Conservation (phyloP, 2,113 vertebrate genomes). For the Clinocottus analis region DNA sequence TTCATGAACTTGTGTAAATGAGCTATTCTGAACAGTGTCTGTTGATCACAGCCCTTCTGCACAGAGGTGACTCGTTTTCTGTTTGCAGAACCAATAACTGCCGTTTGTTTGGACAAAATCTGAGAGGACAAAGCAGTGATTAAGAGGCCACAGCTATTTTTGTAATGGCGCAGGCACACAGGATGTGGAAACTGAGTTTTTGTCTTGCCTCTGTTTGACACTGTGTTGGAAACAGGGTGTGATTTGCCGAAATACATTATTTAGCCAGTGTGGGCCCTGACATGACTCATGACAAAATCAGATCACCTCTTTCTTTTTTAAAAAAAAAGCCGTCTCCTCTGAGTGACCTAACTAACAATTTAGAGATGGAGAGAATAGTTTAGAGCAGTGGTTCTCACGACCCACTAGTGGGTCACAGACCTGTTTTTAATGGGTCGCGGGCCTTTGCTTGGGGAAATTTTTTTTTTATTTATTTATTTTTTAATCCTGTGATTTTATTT, state of each 20-base stretch:
- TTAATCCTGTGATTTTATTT: too few species aligned
- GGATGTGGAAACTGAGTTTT: constrained; percentile 31
- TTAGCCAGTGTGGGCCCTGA: constrained; percentile 13
- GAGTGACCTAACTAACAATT: constrained; percentile 19
- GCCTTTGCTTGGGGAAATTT: too few species aligned
- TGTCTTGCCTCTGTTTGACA: constrained; percentile 30
- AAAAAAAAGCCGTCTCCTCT: constrained; percentile 29
- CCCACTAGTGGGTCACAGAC: too few species aligned
- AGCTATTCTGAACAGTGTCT: constrained; percentile 27
- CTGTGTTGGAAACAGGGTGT: constrained; percentile 3
- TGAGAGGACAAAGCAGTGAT: constrained; percentile 9
- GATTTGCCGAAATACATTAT: constrained; percentile 40
- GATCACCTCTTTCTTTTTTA: constrained; percentile 24
- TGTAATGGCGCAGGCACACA: background rate
- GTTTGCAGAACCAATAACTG: constrained; percentile 11
- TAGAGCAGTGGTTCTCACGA: too few species aligned
- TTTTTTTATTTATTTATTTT: too few species aligned
- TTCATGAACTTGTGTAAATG: constrained; percentile 27
- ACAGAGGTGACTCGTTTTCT: constrained; percentile 4
- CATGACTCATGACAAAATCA: constrained; percentile 42
- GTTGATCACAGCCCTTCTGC: background rate
- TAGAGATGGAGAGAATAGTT: constrained; percentile 22
- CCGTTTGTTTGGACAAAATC: background rate
- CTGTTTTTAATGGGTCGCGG: too few species aligned
- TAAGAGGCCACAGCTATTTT: constrained; percentile 1